Percentiles rank a stretch among this genome's conserved stretches.
These are phyloP conservation scores for Lepidothrix coronata DNA, from an alignment of 2,113 vertebrate genomes.

Conservation along the genomic window DNA sequence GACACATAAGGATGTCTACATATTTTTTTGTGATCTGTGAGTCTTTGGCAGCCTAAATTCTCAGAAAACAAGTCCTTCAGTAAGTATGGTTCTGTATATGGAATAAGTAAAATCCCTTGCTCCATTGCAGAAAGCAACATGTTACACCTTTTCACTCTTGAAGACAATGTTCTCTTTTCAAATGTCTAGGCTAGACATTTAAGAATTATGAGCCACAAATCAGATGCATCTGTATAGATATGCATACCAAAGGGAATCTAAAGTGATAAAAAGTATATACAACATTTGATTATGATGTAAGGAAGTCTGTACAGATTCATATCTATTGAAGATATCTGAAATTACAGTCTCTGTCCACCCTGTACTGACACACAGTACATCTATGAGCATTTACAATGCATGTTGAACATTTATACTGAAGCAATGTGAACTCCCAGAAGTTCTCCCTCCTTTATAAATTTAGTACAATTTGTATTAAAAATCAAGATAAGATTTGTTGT, in stretches of 20 bases:
- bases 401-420: background rate
- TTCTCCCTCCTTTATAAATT: background rate
- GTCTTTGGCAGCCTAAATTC: background rate
- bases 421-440: background rate
- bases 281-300: background rate
- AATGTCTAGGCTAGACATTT: background rate
- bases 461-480: background rate
- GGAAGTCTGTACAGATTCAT: background rate
- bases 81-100: background rate
- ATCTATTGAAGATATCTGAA: background rate
- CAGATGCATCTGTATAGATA: background rate
- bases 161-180: background rate
- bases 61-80: background rate
- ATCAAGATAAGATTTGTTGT: background rate
- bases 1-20: background rate
- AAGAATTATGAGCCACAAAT: background rate
- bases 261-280: background rate
- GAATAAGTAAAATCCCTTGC: background rate
- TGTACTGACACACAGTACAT: background rate
- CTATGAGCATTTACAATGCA: background rate
- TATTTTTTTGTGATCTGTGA: background rate
- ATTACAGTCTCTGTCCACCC: background rate
- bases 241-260: background rate
- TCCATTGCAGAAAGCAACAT: background rate
- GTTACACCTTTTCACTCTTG: background rate